Base-by-base conservation (phyloP, 2,113 vertebrate species). In the Coryphaenoides rupestris region DNA sequence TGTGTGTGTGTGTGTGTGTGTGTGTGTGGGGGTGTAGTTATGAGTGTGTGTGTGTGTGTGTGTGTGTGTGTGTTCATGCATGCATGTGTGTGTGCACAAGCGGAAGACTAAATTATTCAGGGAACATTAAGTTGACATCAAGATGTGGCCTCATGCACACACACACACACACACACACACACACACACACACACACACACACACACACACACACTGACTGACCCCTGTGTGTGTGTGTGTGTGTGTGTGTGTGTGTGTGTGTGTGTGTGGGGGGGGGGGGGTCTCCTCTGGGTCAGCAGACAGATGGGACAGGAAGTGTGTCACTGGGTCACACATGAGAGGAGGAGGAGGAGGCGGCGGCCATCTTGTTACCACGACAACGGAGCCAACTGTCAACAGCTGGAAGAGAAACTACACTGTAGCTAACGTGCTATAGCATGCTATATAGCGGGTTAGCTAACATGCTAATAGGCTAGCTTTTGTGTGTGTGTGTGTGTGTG, bases 271-370 rank as follows among this genome's bases (percentile, higher is more conserved):
- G 53, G 63, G 73, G 61, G 57, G 66, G 59, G 58, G 67, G 9
- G 12, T 60, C 62, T 78, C 73, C 67, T 79, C 57, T 40, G 33
- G 33, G 33, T 40, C 33, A 10, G 63, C 57, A 75, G 71, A 77
- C 84, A 86, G 86, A 89, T 87, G 85, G 85, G 66, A 68, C 58
- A 65, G 72, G 75, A 90, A 87, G 74, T 86, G 86, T 88, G 85
- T 88, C 87, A 88, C 69, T 86, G 79, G 85, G 86, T 85, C 87
- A 87, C 77, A 79, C 49, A 55, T n/a, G n/a, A n/a, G n/a, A n/a
- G n/a, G n/a, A n/a, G n/a, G n/a, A n/a, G n/a, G n/a, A n/a, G n/a
- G 57, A 72, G 21, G 46, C 54, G 33, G 55, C 55, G 0, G 74
- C 77, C 81, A 84, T 75, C 64, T 80, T 78, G 65, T 23, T 47